phyloP scores from a whole-genome alignment of 2,888 invertebrate genomes.

The Camptogramma bilineatum region DNA sequence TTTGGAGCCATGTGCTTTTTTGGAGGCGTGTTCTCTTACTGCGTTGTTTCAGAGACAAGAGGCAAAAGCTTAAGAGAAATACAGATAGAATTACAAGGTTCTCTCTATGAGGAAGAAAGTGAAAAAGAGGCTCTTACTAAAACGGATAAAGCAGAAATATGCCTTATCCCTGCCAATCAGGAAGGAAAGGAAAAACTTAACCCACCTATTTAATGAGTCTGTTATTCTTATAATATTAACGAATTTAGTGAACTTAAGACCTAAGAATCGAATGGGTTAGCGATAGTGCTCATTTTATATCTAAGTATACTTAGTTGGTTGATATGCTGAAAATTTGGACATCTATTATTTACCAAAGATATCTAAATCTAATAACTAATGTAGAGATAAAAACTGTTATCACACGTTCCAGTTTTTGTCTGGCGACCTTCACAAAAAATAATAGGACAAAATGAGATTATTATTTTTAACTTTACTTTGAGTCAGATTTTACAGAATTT shows the following conservation, averaged over 20 bases:
- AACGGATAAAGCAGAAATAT: slow-evolving; percentile 16
- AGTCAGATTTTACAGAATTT: too few relatives aligned
- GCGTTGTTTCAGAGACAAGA: slow-evolving; percentile 83
- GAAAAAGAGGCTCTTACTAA: slow-evolving; percentile 17
- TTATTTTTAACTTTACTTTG: background rate
- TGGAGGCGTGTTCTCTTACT: slow-evolving; percentile 73
- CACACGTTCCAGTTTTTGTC: slow-evolving; percentile 2
- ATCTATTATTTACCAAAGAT: background rate
- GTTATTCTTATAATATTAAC: background rate
- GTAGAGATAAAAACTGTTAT: background rate
- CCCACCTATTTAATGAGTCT: background rate
- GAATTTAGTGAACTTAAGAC: too few relatives aligned
- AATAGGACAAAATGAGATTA: too few relatives aligned
- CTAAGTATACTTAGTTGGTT: too few relatives aligned
- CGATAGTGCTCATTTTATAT: too few relatives aligned
- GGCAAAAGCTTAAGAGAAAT: slow-evolving; percentile 84
- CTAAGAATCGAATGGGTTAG: too few relatives aligned
- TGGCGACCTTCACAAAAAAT: background rate
- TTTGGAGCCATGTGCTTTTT: slow-evolving; percentile 71
- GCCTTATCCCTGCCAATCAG: background rate
- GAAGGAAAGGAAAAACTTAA: slow-evolving; percentile 9
- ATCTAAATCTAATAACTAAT: too few relatives aligned
- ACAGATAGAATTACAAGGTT: slow-evolving; percentile 76
- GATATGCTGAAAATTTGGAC: too few relatives aligned
- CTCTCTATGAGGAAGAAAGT: slow-evolving; percentile 37